phyloP scores from a whole-genome alignment of 2,113 vertebrate genomes.

The Cottus gobio region DNA sequence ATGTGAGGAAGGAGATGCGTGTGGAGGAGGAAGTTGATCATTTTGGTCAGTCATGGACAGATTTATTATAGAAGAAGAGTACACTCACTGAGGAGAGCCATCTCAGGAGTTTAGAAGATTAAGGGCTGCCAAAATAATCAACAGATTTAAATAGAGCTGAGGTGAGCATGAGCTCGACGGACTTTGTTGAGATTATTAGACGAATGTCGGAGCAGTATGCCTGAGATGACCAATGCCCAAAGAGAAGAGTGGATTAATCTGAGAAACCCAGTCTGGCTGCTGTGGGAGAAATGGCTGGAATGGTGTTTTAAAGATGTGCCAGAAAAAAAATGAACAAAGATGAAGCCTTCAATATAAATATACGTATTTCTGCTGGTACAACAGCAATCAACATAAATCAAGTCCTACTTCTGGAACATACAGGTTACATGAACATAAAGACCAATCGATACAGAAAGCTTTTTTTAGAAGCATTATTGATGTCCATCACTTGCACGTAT shows the following conservation, averaged over 20 bases:
- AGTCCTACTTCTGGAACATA: neutral
- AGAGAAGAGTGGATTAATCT: neutral
- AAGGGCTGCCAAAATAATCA: neutral
- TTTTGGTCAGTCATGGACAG: neutral
- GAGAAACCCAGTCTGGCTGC: neutral
- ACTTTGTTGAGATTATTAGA: neutral
- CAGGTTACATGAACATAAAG: neutral
- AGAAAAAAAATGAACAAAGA: neutral
- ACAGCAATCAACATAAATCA: neutral
- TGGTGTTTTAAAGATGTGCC: neutral
- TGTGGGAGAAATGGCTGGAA: neutral
- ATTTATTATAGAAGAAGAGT: neutral
- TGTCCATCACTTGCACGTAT: too few relatives aligned
- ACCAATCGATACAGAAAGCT: too few relatives aligned
- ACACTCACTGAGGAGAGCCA: neutral
- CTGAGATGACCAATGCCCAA: neutral
- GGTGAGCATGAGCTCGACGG: neutral
- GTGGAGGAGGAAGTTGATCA: neutral
- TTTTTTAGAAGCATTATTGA: too few relatives aligned
- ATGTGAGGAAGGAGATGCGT: neutral
- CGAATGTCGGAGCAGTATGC: neutral
- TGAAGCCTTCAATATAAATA: neutral
- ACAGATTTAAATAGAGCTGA: neutral
- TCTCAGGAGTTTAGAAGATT: neutral
- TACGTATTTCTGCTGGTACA: too few relatives aligned